Conservation (phyloP, 2,113 vertebrate species). For the Centropus unirufus region DNA sequence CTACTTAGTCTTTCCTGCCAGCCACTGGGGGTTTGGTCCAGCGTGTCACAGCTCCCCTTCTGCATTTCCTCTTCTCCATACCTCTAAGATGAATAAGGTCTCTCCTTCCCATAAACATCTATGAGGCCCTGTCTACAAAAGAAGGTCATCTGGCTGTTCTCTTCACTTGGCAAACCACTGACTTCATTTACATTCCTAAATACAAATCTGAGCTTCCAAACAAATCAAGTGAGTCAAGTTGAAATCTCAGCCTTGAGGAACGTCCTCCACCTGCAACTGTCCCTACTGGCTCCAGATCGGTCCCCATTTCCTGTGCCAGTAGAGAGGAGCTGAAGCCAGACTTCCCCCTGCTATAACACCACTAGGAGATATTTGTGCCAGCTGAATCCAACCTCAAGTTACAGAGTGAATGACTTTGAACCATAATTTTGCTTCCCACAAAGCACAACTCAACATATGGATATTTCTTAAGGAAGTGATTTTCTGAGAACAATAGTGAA, state of each 20-base stretch:
- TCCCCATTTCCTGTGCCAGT: background rate
- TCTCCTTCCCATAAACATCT: background rate
- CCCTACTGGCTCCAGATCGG: background rate
- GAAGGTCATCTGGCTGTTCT: background rate
- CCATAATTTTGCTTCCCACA: slow-evolving; percentile 12
- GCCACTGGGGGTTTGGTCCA: background rate
- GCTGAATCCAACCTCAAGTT: slow-evolving; percentile 13
- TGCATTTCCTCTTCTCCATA: background rate
- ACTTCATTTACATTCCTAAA: background rate
- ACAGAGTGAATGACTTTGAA: background rate
- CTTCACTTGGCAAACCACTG: background rate
- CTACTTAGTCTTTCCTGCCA: background rate
- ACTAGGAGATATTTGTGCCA: background rate
- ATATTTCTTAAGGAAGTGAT: slow-evolving; percentile 63
- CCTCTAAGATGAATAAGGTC: background rate
- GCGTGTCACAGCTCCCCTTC: background rate
- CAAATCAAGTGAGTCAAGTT: rapidly evolving
- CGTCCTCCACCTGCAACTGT: background rate
- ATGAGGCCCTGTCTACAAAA: background rate
- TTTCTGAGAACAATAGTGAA: slow-evolving; percentile 60
- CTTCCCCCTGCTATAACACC: background rate
- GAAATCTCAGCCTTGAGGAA: background rate
- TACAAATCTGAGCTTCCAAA: background rate
- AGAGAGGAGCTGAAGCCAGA: background rate
- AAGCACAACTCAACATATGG: slow-evolving; percentile 33